These are phyloP conservation scores for Agriopis leucophaearia DNA, from an alignment of 2,888 invertebrate species.

Conservation along the genomic window DNA sequence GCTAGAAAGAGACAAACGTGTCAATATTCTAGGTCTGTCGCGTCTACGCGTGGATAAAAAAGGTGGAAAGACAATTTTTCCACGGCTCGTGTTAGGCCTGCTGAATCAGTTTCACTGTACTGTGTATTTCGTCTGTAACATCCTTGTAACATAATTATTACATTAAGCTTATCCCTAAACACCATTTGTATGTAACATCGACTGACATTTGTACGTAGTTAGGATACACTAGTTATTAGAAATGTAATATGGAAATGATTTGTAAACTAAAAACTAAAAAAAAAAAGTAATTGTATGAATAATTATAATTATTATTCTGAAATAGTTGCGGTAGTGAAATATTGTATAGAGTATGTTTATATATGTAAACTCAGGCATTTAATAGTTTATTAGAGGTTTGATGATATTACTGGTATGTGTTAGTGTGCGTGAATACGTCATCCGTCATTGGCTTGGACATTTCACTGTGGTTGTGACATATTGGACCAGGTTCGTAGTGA, in stretches of 20 bases:
- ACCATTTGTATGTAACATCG: conserved; percentile 84
- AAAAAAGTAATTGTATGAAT: conserved; percentile 48
- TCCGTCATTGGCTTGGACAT: conserved; percentile 57
- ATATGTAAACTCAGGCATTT: conserved; percentile 80
- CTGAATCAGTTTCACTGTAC: too few relatives aligned
- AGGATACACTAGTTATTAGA: conserved; percentile 62
- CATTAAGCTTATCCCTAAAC: conserved; percentile 72
- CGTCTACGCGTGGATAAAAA: too few relatives aligned
- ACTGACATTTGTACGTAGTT: conserved; percentile 85
- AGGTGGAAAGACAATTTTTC: too few relatives aligned
- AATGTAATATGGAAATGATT: conserved; percentile 41
- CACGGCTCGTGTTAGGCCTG: too few relatives aligned
- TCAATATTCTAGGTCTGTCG: too few relatives aligned
- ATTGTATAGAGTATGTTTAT: conserved; percentile 70
- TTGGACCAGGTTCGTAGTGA: background rate
- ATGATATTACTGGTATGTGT: conserved; percentile 69
- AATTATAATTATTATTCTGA: conserved; percentile 45
- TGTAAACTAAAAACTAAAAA: conserved; percentile 55
- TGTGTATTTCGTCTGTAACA: conserved; percentile 52
- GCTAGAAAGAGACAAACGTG: too few relatives aligned
- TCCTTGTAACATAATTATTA: conserved; percentile 52
- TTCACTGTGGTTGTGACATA: conserved; percentile 30
- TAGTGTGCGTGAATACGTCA: conserved; percentile 73
- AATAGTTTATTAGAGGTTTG: conserved; percentile 74
- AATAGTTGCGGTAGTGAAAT: conserved; percentile 73